Base-by-base conservation (phyloP, 1,140 invertebrate species). In the Camponotus vicinus region DNA sequence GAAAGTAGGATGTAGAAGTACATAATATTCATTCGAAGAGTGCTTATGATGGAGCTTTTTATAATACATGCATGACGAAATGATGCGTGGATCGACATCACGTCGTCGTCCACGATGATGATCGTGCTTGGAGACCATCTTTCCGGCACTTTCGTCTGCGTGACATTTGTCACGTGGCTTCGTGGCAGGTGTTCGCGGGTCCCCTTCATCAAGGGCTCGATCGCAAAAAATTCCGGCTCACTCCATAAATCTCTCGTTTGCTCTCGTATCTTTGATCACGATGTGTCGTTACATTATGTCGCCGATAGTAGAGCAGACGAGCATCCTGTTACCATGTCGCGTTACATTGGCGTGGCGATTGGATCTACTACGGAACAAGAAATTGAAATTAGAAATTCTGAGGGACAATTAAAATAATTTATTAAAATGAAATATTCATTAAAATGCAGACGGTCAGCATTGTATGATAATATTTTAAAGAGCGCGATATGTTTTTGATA, bases 61-160 rank as follows among this genome's bases (percentile, higher is more conserved):
- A 40, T n/a, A 57, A 57, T 21, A 8, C 55, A 45, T 57, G 3
- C 13, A 82, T 73, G 67, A 82, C 71, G 79, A 73, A 82, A 82
- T 73, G 18, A 71, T 71, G 52, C 66, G 11, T n/a, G 3, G 37
- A 0, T 42, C 61, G 13, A 18, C 15, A 18, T 79, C 45, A 13
- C 79, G 40, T 49, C 13, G 37, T 2, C 15, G 21, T 21, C 21
- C 21, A 21, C 21, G 27, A 27, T 27, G 27, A 27, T 27, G 9
- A 45, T 15, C 9, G 32, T 37, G 78, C 8, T 27, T 27, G 18
- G 8, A 3, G 8, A 3, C 5, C 32, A 59, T 42, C 37, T 61
- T 27, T 73, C 55, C 18, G 37, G 52, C 27, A 34, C n/a, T 75
- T 59, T 73, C 55, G 27, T 45, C 27, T 71, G 59, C 66, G 63